Evolutionary conservation across 2,888 invertebrate genomes (phyloP).

Genomic region (Mythimna impura): DNA sequence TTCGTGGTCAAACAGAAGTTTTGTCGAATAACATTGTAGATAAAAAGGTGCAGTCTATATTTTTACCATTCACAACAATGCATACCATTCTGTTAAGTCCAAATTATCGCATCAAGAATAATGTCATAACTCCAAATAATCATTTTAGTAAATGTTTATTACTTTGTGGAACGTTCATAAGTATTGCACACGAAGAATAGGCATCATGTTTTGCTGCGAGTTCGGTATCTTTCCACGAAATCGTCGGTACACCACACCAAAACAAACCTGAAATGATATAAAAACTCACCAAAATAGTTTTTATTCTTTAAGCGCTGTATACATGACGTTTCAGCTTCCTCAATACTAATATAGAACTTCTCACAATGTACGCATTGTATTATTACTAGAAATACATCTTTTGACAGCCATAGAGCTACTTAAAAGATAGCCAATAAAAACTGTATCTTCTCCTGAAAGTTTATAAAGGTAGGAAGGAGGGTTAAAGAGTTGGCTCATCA

Average conservation of each 20-base stretch:
- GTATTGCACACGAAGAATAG: too few relatives aligned
- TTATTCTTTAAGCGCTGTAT: slow-evolving; percentile 38
- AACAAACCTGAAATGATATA: too few relatives aligned
- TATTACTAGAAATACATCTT: slow-evolving; percentile 54
- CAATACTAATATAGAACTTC: slow-evolving; percentile 60
- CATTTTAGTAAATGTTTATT: background rate
- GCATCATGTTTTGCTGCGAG: too few relatives aligned
- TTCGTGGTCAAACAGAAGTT: background rate
- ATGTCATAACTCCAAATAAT: slow-evolving; percentile 12
- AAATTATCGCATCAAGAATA: slow-evolving; percentile 15
- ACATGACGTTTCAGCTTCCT: slow-evolving; percentile 51
- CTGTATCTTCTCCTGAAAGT: slow-evolving; percentile 12
- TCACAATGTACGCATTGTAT: slow-evolving; percentile 59
- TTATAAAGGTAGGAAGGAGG: background rate
- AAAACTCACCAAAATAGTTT: slow-evolving; percentile 33
- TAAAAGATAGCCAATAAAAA: background rate
- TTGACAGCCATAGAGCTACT: slow-evolving; percentile 35
- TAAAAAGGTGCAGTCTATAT: slow-evolving; percentile 14
- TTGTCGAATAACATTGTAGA: background rate
- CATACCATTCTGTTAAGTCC: slow-evolving; percentile 10
- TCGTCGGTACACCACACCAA: background rate
- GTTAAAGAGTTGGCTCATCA: background rate
- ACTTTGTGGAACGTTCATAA: background rate
- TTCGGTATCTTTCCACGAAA: too few relatives aligned
- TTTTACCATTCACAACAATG: slow-evolving; percentile 1